Base-by-base conservation (phyloP, 2,797 vertebrate genomes). In the Microchirus variegatus region DNA sequence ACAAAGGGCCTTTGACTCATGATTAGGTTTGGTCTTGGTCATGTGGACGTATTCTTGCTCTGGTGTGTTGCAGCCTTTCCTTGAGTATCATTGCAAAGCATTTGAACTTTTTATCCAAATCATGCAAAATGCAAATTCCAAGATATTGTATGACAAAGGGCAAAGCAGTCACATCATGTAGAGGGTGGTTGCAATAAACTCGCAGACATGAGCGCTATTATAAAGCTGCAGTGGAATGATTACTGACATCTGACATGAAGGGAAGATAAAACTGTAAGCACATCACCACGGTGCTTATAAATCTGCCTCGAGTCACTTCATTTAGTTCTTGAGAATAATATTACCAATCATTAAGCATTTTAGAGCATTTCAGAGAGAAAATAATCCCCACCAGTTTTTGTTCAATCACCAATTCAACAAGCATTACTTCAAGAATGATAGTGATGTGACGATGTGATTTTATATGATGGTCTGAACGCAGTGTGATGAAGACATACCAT, bases 201-300 rank as follows among this genome's bases (percentile, higher is more conserved):
- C 61, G 1, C 10, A 43, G 60, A 6, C 1, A 5, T 5, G 8
- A 31, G 31, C 0, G 31, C 31, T 6, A 31, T 59, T 54, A 63
- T 52, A 48, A 65, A 75, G 68, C 80, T 60, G 74, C 38, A 2
- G 57, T 57, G 61, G 53, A 66, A 63, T 53, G 62, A 70, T 76
- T 81, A 22, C 58, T 68, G 73, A 77, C 77, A 66, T 56, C 40
- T 56, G 58, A 71, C 62, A 59, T 84, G 63, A 78, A 73, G 78
- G 59, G 65, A 50, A 70, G 73, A 79, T 78, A 55, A 76, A 72
- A 50, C 52, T 53, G 22, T 60, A 67, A 73, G 67, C 41, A 1
- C 53, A 67, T 78, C 63, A 63, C 15, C 49, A 45, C 18, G 63
- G 67, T 53, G 11, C 53, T 63, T 55, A 61, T 73, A 43, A 61